Conservation (phyloP, 2,113 vertebrate species). For the Heterotilapia buettikoferi region DNA sequence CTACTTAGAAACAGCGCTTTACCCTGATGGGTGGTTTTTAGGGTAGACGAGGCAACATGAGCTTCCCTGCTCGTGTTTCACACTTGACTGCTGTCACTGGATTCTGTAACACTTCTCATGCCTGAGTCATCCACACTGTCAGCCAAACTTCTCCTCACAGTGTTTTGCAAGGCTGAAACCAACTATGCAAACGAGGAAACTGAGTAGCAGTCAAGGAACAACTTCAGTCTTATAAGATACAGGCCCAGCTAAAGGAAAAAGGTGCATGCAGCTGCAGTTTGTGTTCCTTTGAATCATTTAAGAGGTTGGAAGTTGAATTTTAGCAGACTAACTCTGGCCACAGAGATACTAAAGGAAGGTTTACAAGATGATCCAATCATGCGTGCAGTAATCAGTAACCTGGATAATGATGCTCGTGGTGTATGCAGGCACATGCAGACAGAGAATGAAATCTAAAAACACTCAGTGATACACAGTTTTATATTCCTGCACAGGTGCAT, state of each 20-base stretch:
- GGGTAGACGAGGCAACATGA: constrained; percentile 15
- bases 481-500: neutral
- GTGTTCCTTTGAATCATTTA: neutral
- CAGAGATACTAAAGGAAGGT: neutral
- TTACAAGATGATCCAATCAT: neutral
- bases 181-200: neutral
- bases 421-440: neutral
- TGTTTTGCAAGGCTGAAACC: neutral
- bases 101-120: neutral
- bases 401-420: neutral
- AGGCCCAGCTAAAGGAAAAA: neutral
- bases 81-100: neutral
- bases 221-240: neutral
- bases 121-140: neutral
- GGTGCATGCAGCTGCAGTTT: neutral
- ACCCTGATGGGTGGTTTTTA: neutral
- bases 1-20: neutral
- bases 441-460: neutral
- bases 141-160: neutral
- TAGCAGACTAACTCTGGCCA: neutral
- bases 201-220: neutral
- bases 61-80: constrained; percentile 2
- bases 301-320: neutral
- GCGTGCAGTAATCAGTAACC: neutral
- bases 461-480: neutral